phyloP scores from a whole-genome alignment of 2,797 vertebrate genomes.

The Pteropus rufus region DNA sequence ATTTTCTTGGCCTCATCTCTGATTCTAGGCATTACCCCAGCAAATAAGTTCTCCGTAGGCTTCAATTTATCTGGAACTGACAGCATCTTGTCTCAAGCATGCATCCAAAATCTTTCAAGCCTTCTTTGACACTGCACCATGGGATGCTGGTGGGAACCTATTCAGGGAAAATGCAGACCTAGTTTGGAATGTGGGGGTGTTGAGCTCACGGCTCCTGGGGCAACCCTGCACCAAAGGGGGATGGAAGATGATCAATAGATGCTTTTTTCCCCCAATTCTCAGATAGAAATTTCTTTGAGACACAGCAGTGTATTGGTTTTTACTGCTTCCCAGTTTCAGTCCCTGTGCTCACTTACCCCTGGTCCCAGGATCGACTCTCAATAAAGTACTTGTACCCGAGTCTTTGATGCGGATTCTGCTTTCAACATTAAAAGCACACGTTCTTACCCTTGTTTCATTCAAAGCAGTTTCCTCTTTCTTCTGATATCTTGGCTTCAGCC shows the following conservation, averaged over 20 bases:
- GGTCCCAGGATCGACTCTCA: background rate
- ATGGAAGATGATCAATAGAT: background rate
- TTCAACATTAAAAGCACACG: background rate
- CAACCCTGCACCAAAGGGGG: background rate
- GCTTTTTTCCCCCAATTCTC: background rate
- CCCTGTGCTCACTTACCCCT: background rate
- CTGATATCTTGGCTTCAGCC: background rate
- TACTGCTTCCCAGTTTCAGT: background rate
- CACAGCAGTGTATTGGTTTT: background rate
- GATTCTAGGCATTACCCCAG: background rate
- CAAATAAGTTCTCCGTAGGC: background rate
- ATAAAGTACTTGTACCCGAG: background rate
- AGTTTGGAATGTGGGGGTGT: background rate
- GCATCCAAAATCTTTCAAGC: background rate
- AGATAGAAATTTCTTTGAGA: background rate
- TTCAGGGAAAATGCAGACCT: background rate
- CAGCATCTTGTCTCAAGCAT: background rate
- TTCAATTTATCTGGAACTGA: background rate
- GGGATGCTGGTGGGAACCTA: background rate
- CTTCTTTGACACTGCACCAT: background rate
- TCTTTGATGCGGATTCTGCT: background rate
- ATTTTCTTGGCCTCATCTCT: background rate
- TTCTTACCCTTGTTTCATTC: background rate
- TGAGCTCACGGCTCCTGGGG: background rate
- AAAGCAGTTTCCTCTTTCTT: background rate